These are phyloP conservation scores for Plagodis dolabraria DNA, from an alignment of 2,888 invertebrate genomes.

Conservation along the genomic window DNA sequence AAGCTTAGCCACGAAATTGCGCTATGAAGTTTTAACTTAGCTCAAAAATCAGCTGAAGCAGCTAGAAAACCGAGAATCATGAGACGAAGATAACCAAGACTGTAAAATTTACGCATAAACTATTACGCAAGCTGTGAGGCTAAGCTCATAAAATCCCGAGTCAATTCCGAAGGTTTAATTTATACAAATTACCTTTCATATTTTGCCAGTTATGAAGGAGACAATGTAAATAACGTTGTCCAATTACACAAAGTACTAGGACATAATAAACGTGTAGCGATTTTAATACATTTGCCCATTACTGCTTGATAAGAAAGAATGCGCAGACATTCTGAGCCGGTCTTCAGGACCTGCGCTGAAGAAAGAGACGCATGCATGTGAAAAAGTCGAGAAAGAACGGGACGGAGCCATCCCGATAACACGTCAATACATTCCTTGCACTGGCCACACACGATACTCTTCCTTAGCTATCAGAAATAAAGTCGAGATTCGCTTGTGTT, in stretches of 20 bases:
- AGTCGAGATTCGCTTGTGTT: slow-evolving; percentile 52
- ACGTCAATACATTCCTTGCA: slow-evolving; percentile 83
- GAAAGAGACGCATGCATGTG: slow-evolving; percentile 75
- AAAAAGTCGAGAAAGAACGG: slow-evolving; percentile 65
- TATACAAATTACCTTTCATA: slow-evolving; percentile 27
- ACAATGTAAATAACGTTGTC: slow-evolving; percentile 41
- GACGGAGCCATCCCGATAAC: slow-evolving; percentile 80
- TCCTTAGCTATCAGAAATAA: slow-evolving; percentile 44
- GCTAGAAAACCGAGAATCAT: no score
- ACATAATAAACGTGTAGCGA: slow-evolving; percentile 53
- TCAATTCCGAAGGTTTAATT: slow-evolving; percentile 19
- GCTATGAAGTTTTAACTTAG: no score
- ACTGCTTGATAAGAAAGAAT: slow-evolving; percentile 77
- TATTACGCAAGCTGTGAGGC: background rate
- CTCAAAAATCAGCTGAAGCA: no score
- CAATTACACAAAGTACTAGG: slow-evolving; percentile 62
- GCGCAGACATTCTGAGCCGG: slow-evolving; percentile 77
- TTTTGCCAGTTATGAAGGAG: slow-evolving; percentile 31
- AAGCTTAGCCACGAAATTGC: no score
- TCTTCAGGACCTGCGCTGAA: slow-evolving; percentile 73
- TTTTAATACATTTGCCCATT: slow-evolving; percentile 62
- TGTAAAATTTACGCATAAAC: no score
- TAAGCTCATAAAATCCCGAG: slow-evolving; percentile 6
- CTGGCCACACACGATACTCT: slow-evolving; percentile 56
- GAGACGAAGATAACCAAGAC: no score